Base-by-base conservation (phyloP, 2,888 invertebrate genomes). In the Dryocosmus kuriphilus region DNA sequence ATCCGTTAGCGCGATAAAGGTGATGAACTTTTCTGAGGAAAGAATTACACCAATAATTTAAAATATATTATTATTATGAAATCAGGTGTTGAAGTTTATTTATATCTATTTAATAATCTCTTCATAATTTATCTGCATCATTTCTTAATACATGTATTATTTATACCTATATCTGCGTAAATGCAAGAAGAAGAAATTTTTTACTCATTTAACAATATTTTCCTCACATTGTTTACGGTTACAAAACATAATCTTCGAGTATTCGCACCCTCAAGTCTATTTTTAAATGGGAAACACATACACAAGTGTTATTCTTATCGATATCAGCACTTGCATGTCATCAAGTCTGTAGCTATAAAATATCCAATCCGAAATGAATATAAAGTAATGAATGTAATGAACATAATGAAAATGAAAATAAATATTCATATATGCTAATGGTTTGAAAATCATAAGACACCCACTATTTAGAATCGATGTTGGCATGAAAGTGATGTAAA, bases 301-400 rank as follows among this genome's bases (percentile, higher is more conserved):
- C 51, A 51, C 51, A 51, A 51, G n/a, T 51, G 51, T 51, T 51
- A n/a, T 51, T 51, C 51, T 51, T 51, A 51, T 51, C 51, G 7
- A n/a, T n/a, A 51, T 51, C 51, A 51, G 51, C n/a, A n/a, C 51
- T n/a, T 51, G 51, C n/a, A 51, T 51, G 51, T 51, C n/a, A 51
- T 51, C 8, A 2, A n/a, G 51, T 51, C n/a, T 51, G 51, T n/a
- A 51, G 8, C 8, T 35, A 16, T 41, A 51, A n/a, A 51, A 51
- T 51, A 51, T 51, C 8, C 51, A 51, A n/a, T 51, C 51, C 8
- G 0, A n/a, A 51, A n/a, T 51, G n/a, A n/a, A n/a, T 5, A n/a
- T n/a, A 2, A 51, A 51, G n/a, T 8, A n/a, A 51, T n/a, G 7
- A 8, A 8, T 51, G 41, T 41, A 41, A 41, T 41, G 16, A 51